A percentile compares a stretch with the other conserved stretches of the same genome.
Conservation (phyloP, 2,797 vertebrate species). For the Mus caroli region DNA sequence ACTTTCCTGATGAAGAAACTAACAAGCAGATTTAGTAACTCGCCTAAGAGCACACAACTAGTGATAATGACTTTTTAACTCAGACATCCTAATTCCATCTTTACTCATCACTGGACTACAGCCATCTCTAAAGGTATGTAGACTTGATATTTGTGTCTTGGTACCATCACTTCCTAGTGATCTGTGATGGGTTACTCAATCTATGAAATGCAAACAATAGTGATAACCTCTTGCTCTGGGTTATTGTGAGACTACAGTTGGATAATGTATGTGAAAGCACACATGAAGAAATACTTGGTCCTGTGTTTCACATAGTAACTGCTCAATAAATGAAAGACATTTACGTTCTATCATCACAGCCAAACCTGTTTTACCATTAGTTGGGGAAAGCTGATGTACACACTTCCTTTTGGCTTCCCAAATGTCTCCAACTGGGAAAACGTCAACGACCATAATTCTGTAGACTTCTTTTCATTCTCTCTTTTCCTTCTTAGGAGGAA, state of each 20-base stretch:
- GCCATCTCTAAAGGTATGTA: neutral
- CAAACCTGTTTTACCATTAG: constrained; percentile 25
- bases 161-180: neutral
- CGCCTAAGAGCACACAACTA: constrained; percentile 3
- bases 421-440: constrained; percentile 14
- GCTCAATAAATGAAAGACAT: constrained; percentile 8
- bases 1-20: constrained; percentile 44
- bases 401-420: neutral
- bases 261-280: constrained; percentile 37
- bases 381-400: constrained; percentile 4
- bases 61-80: constrained; percentile 36
- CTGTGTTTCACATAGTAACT: neutral
- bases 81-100: neutral
- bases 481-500: constrained; percentile 16
- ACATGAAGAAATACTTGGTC: neutral
- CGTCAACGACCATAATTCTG: neutral
- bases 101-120: neutral
- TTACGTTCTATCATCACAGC: neutral
- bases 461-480: constrained; percentile 1
- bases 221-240: neutral
- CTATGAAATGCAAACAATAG: constrained; percentile 25
- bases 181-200: neutral
- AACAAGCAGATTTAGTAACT: constrained; percentile 26
- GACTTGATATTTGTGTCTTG: neutral
- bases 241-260: constrained; percentile 49